phyloP scores from a whole-genome alignment of 2,113 vertebrate species.

The Heterotis niloticus region DNA sequence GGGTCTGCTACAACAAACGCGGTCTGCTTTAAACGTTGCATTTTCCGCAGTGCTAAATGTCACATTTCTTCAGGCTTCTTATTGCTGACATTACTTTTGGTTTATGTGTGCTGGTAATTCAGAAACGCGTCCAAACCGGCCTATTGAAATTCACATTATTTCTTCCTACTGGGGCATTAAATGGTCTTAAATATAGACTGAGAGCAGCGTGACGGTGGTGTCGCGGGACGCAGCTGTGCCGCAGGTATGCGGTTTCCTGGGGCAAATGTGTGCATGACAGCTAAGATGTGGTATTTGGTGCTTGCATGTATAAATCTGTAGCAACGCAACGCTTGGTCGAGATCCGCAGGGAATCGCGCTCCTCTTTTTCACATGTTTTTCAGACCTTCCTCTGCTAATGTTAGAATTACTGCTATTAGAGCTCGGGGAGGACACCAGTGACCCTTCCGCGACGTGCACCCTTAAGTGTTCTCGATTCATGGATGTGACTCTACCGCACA shows the following conservation, averaged over 20 bases:
- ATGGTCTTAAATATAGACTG: slow-evolving; percentile 11
- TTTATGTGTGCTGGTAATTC: neutral
- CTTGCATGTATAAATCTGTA: neutral
- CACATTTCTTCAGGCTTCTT: neutral
- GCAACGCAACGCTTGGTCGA: slow-evolving; percentile 12
- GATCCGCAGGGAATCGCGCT: neutral
- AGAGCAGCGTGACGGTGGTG: neutral
- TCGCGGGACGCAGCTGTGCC: neutral
- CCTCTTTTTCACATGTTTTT: neutral
- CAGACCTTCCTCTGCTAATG: neutral
- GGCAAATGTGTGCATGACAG: neutral
- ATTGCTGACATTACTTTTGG: neutral
- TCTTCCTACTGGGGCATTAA: neutral
- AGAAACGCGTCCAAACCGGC: neutral
- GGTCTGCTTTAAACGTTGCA: neutral
- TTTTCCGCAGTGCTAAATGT: neutral
- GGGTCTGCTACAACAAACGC: neutral
- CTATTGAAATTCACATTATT: neutral
- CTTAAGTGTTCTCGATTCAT: neutral
- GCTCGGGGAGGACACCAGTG: neutral
- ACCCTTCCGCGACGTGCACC: neutral
- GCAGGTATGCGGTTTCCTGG: neutral
- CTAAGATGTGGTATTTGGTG: neutral
- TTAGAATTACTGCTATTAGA: neutral
- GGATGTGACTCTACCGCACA: neutral